Conservation (phyloP, 2,888 invertebrate genomes). For the Meiosimyza platycephala region DNA sequence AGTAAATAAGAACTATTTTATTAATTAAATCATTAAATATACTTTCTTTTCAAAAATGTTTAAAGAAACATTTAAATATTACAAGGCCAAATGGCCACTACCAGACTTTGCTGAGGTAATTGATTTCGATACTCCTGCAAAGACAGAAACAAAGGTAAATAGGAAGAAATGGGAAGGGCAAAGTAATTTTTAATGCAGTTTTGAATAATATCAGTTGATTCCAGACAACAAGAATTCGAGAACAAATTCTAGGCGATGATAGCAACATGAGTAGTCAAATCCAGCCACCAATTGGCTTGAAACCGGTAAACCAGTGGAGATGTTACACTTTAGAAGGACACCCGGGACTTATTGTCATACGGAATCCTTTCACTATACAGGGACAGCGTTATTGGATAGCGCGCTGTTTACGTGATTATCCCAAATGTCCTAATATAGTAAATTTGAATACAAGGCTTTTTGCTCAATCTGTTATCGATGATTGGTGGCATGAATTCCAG, state of each 20-base stretch:
- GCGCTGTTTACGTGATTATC: slow-evolving; percentile 81
- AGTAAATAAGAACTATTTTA: no score
- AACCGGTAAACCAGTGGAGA: slow-evolving; percentile 72
- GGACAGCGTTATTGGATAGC: slow-evolving; percentile 89
- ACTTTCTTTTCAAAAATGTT: slow-evolving; percentile 66
- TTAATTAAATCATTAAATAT: no score
- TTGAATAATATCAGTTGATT: not conserved
- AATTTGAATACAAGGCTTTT: slow-evolving; percentile 59
- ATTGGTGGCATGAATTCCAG: slow-evolving; percentile 74
- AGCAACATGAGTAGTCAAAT: slow-evolving; percentile 7
- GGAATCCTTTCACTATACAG: slow-evolving; percentile 81
- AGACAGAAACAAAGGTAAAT: no score
- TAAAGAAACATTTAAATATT: slow-evolving; percentile 82
- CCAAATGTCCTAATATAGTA: slow-evolving; percentile 73
- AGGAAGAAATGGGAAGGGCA: no score
- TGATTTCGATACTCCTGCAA: slow-evolving; percentile 65
- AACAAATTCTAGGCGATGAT: slow-evolving; percentile 30
- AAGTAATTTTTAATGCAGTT: no score
- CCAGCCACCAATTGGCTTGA: slow-evolving; percentile 47
- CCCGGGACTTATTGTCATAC: slow-evolving; percentile 83
- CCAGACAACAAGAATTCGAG: not conserved
- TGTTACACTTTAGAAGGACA: slow-evolving; percentile 72
- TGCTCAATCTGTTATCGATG: slow-evolving; percentile 62
- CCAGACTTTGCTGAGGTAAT: slow-evolving; percentile 76
- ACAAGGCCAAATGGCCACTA: slow-evolving; percentile 76